Conservation (phyloP, 2,113 vertebrate genomes). For the Odocoileus virginianus region DNA sequence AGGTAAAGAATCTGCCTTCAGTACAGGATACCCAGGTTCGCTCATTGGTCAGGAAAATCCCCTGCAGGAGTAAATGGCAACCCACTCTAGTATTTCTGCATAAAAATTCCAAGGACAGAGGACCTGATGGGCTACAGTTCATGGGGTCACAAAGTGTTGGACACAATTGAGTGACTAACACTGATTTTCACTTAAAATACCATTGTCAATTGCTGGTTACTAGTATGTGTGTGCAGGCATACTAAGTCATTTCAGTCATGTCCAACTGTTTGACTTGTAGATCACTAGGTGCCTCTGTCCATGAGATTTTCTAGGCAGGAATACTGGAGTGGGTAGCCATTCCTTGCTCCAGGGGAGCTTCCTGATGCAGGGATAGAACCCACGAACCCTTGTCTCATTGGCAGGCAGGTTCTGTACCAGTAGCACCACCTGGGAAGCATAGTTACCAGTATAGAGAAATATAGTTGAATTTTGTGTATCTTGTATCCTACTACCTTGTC, state of each 20-base stretch:
- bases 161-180: neutral
- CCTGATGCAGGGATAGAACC: neutral
- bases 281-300: neutral
- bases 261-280: neutral
- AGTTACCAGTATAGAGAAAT: neutral
- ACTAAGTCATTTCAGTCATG: neutral
- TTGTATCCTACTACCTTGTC: neutral
- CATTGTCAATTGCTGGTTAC: neutral
- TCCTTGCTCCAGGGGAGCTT: neutral
- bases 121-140: neutral
- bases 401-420: neutral
- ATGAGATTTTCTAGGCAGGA: neutral
- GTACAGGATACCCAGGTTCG: neutral
- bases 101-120: neutral
- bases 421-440: neutral
- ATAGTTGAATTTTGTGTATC: neutral
- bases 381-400: neutral
- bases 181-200: neutral
- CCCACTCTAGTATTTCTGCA: neutral
- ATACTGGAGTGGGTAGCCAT: neutral
- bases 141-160: neutral
- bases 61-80: neutral
- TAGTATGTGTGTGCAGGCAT: neutral
- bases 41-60: neutral
- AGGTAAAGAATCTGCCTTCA: neutral